Conservation (phyloP, 1,140 invertebrate genomes). For the Polypedilum vanderplanki region DNA sequence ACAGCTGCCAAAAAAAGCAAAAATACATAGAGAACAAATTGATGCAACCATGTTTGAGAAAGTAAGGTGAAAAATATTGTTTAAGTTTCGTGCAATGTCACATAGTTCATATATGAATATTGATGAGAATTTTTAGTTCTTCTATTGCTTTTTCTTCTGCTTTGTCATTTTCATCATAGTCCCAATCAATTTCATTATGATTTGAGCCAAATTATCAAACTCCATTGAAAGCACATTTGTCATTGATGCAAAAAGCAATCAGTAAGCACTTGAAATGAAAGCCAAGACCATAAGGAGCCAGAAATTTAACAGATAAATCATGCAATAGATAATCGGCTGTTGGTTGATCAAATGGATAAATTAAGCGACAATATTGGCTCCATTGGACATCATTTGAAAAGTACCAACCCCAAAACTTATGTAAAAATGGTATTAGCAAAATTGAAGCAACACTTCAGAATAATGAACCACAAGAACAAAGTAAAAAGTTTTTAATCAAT, state of each 20-base stretch:
- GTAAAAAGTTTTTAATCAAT: neutral
- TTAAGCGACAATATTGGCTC: neutral
- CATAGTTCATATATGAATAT: neutral
- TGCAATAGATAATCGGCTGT: neutral
- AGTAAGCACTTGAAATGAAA: neutral
- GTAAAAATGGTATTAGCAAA: neutral
- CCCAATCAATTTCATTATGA: neutral
- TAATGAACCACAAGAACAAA: neutral
- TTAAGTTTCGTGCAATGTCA: neutral
- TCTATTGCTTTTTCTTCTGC: neutral
- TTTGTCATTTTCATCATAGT: neutral
- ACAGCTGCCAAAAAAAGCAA: neutral
- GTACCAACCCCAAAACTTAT: neutral
- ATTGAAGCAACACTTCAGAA: no score
- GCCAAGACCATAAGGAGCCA: neutral
- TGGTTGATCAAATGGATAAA: neutral
- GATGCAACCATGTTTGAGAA: neutral
- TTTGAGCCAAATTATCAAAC: neutral
- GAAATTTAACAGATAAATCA: neutral
- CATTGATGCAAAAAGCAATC: neutral
- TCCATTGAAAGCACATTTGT: neutral
- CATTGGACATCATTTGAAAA: neutral
- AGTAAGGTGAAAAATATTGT: neutral
- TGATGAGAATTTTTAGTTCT: neutral
- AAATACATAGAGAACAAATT: neutral